Percentiles rank a stretch among this genome's conserved stretches.
Conservation (phyloP, 1,140 invertebrate genomes). For the Pseudomyrmex pallidus region DNA sequence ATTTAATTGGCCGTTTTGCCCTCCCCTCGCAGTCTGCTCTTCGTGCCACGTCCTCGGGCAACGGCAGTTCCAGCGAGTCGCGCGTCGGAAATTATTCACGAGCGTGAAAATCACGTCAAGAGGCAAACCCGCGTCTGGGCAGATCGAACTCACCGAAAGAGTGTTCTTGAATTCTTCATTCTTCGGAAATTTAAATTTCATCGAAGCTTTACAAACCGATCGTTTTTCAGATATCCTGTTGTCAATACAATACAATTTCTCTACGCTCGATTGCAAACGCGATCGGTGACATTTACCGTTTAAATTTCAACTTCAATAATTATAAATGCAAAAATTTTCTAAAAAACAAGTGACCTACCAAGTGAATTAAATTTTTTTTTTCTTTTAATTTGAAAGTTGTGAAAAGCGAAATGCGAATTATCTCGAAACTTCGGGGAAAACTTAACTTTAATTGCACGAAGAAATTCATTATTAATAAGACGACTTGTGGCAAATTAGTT, state of each 20-base stretch:
- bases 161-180: neutral
- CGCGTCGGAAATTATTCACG: conserved; percentile 66
- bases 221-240: conserved; percentile 9
- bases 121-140: neutral
- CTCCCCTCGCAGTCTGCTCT: neutral
- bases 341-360: too few relatives aligned
- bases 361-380: too few relatives aligned
- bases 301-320: too few relatives aligned
- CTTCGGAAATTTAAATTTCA: conserved; percentile 32
- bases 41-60: neutral
- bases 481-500: neutral
- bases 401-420: neutral
- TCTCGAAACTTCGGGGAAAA: neutral
- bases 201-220: neutral
- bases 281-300: too few relatives aligned
- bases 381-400: neutral
- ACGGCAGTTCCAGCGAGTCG: neutral
- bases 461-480: conserved; percentile 10
- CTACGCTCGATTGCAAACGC: too few relatives aligned
- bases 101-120: conserved; percentile 33
- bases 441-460: neutral
- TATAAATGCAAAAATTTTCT: too few relatives aligned
- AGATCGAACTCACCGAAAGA: conserved; percentile 32
- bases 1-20: conserved; percentile 54
- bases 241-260: too few relatives aligned